Evolutionary conservation across 2,797 vertebrate genomes (phyloP), one percentile per base, ranked within the genome.

Genomic region (Esox lucius): DNA sequence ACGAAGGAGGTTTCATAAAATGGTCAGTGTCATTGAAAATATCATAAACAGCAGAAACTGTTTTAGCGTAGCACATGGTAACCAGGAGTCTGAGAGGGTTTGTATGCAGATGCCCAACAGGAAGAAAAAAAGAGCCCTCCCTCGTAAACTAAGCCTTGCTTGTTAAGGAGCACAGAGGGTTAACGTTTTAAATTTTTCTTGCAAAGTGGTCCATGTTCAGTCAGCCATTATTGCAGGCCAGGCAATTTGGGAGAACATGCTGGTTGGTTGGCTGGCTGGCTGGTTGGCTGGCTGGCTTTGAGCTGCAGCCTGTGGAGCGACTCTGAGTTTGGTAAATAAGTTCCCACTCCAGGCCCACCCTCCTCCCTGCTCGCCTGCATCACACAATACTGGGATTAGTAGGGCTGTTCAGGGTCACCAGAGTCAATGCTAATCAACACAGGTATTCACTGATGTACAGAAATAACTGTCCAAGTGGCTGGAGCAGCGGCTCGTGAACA

Each of bases 291-390:
- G 11, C 49, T 6, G 67, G 72, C 85, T 91, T 90, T 90, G 80
- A 87, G 80, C 82, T 83, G 87, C 66, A 79, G 56, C 79, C 81
- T 83, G 87, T 66, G 79, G 56, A 74, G 81, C 83, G 79, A 72
- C 74, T 86, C 84, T 84, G 75, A 86, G 80, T 80, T 83, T 79
- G 80, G 85, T 90, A 90, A 92, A 92, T 91, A 91, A 90, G 84
- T 85, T 86, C 75, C 81, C 85, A 31, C 78, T 62, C 85, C 82
- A 70, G 82, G 78, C 85, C 83, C 75, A 49, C 68, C 72, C 74
- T 70, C 85, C 87, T 90, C 86, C 24, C 78, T 72, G 84, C 73
- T 61, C 68, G 79, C 83, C 72, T 78, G 79, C 79, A 72, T 81
- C 77, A 88, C 78, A 91, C 87, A 91, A 91, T 85, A 79, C 82